Evolutionary conservation across 1,140 invertebrate genomes (phyloP).

Genomic region (Drosophila gunungcola): DNA sequence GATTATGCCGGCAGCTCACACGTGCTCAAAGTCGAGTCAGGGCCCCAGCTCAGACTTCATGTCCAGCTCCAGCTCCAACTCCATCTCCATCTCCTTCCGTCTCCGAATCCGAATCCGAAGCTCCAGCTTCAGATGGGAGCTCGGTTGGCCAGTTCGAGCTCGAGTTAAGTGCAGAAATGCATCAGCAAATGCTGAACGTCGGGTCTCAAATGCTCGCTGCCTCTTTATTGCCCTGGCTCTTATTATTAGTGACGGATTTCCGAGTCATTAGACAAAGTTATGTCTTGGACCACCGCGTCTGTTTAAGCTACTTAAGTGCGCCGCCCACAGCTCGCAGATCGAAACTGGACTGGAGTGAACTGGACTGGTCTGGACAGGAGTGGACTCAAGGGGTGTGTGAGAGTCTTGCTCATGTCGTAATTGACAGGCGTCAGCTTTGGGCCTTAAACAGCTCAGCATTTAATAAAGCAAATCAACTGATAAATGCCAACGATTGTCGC

Average conservation of each 20-base stretch:
- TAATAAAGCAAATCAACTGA: conserved; percentile 76
- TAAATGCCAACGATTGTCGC: conserved; percentile 45
- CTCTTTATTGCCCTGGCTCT: conserved; percentile 75
- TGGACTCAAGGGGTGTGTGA: neutral
- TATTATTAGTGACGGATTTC: conserved; percentile 84
- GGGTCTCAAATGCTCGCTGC: conserved; percentile 75
- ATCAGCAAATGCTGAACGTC: conserved; percentile 47
- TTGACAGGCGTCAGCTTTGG: conserved; percentile 72
- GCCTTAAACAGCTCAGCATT: conserved; percentile 66
- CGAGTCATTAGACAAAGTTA: conserved; percentile 84
- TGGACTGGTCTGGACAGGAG: conserved; percentile 1
- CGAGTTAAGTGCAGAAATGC: conserved; percentile 60
- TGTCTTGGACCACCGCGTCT: conserved; percentile 77
- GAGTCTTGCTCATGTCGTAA: conserved; percentile 75
- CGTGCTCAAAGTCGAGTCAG: conserved; percentile 75
- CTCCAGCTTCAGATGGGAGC: conserved; percentile 14
- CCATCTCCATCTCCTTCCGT: conserved; percentile 1
- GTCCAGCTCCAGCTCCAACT: conserved; percentile 4
- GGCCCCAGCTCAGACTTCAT: neutral
- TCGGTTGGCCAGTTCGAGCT: conserved; percentile 18
- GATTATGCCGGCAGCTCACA: conserved; percentile 70
- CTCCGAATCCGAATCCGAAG: neutral
- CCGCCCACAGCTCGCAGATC: conserved; percentile 49
- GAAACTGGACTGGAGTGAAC: neutral
- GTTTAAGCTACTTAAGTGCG: conserved; percentile 84